Evolutionary conservation across 1,140 invertebrate species (phyloP), one percentile per base, ranked within the genome.

Genomic region (Drosophila parabipectinata): DNA sequence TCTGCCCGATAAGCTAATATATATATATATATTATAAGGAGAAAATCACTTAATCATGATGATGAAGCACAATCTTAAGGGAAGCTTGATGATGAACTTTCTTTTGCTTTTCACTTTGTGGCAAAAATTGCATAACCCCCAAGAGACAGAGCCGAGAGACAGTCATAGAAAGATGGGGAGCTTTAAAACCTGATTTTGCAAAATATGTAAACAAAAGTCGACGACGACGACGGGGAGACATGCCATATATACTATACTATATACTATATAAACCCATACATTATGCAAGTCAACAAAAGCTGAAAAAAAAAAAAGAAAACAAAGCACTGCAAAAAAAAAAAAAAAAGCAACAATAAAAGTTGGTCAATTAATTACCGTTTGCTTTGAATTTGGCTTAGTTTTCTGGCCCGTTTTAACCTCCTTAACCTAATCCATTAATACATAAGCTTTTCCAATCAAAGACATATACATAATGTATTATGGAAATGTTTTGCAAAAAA

Each of bases 61-160:
- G 59, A 67, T 62, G 34, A 51, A 50, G 47, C 8, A 26, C 9
- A 41, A 30, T 32, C 6, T 28, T 41, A 62, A 26, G 62, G 45
- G 58, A 63, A 66, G 34, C 34, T 37, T 8, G 9, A 8, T 8
- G 44, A 4, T 63, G 64, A 71, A 87, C 73, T 87, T 77, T 77
- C 74, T 76, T 77, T 72, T 41, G 66, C 66, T 77, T 83, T 84
- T 77, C 64, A 73, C 78, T 83, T 72, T 59, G 41, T 47, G 50
- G 48, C 64, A 28, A 78, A 77, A 72, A 82, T 85, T 85, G 79
- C 83, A 88, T 82, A 87, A 87, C 77, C 62, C 26, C 26, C 21
- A 21, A 21, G 2, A 28, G 26, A 6, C 26, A 28, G 26, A 12
- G 18, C 24, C 2, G 24, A 52, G 39, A 18, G 48, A 10, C 21